Percentiles rank a stretch among this genome's conserved stretches.
These are phyloP conservation scores for Miichthys miiuy DNA, from an alignment of 2,797 vertebrate species.

Conservation along the genomic window DNA sequence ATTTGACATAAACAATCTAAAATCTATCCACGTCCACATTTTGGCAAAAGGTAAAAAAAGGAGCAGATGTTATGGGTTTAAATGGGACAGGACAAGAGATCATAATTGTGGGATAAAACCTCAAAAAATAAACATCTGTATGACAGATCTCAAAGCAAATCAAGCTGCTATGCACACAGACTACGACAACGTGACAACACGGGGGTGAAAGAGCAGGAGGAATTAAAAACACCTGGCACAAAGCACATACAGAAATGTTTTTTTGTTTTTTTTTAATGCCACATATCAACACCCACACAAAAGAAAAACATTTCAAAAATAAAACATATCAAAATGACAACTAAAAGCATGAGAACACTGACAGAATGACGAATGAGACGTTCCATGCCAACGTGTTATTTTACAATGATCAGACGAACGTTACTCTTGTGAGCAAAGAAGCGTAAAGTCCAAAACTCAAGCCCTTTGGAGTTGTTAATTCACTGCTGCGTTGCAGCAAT, in stretches of 20 bases:
- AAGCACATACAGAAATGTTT: slow-evolving; percentile 13
- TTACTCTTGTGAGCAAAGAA: slow-evolving; percentile 36
- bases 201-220: slow-evolving; percentile 22
- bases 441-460: slow-evolving; percentile 40
- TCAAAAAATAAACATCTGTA: not conserved
- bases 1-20: not conserved
- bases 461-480: slow-evolving; percentile 30
- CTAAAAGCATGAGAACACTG: slow-evolving; percentile 40
- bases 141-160: slow-evolving; percentile 23
- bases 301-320: slow-evolving; percentile 9
- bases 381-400: slow-evolving; percentile 82
- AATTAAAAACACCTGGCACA: slow-evolving; percentile 31
- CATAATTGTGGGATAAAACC: slow-evolving; percentile 2
- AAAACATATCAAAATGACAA: slow-evolving; percentile 46
- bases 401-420: slow-evolving; percentile 67
- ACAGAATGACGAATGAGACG: slow-evolving; percentile 54
- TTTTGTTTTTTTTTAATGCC: slow-evolving; percentile 17
- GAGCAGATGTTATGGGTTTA: slow-evolving; percentile 27
- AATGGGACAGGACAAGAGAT: slow-evolving; percentile 19
- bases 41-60: slow-evolving; percentile 20
- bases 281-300: slow-evolving; percentile 30
- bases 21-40: not conserved
- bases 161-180: slow-evolving; percentile 11
- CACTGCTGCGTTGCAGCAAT: slow-evolving; percentile 31
- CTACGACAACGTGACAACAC: slow-evolving; percentile 33